Evolutionary conservation across 2,888 invertebrate species (phyloP).

Genomic region (Maniola hyperantus): DNA sequence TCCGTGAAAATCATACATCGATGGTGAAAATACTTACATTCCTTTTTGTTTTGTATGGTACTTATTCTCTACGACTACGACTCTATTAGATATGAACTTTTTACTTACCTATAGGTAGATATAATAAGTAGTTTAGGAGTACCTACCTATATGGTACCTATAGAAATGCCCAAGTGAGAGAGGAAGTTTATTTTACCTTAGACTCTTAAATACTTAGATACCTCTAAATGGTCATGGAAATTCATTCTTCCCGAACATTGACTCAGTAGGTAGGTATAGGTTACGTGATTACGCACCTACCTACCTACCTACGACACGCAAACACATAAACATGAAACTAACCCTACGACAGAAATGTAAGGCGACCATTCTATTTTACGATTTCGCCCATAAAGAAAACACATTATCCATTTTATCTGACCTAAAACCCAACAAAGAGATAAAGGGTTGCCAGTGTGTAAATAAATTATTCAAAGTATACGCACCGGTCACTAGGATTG

Average conservation of each 20-base stretch:
- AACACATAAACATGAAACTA: conserved; percentile 44
- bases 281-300: neutral
- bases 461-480: conserved; percentile 75
- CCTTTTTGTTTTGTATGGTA: no score
- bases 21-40: no score
- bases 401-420: conserved; percentile 77
- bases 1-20: no score
- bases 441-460: conserved; percentile 73
- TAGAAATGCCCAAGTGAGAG: neutral
- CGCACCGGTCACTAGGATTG: conserved; percentile 58
- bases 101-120: neutral
- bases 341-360: conserved; percentile 64
- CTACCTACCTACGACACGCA: conserved; percentile 18
- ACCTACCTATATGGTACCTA: neutral
- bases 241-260: conserved; percentile 22
- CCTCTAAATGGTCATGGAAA: conserved; percentile 15
- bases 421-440: conserved; percentile 75
- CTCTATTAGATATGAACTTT: no score
- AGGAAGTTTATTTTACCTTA: neutral
- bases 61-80: no score
- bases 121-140: no score
- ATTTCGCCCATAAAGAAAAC: conserved; percentile 69
- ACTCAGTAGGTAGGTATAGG: neutral
- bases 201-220: neutral
- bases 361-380: conserved; percentile 61